Evolutionary conservation across 2,888 invertebrate species (phyloP).

Genomic region (Suillia variegata): DNA sequence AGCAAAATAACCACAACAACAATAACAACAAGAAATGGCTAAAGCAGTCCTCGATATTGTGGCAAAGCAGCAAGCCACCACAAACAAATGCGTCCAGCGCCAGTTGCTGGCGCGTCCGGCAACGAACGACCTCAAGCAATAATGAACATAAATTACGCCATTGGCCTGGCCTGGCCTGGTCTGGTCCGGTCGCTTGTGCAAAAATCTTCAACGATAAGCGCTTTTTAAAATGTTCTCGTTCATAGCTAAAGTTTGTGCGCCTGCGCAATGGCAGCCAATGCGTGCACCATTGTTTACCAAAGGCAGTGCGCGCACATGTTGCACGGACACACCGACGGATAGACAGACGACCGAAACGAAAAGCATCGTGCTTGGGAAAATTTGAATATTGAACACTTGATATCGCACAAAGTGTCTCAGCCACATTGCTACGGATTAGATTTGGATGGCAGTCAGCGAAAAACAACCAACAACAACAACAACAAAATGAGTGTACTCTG

Average conservation of each 20-base stretch:
- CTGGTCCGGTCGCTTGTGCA: background rate
- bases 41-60: too few relatives aligned
- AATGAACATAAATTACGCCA: conserved; percentile 54
- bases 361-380: too few relatives aligned
- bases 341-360: too few relatives aligned
- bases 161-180: conserved; percentile 32
- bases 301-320: too few relatives aligned
- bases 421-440: background rate
- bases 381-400: conserved; percentile 5
- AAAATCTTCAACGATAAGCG: background rate
- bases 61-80: background rate
- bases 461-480: too few relatives aligned
- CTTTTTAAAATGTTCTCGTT: too few relatives aligned
- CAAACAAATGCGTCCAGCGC: background rate
- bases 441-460: background rate
- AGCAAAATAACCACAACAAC: conserved; percentile 24
- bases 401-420: background rate
- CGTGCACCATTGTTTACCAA: too few relatives aligned
- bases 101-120: too few relatives aligned
- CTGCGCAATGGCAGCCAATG: background rate
- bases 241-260: too few relatives aligned
- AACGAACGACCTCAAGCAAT: conserved; percentile 54
- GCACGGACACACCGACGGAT: too few relatives aligned
- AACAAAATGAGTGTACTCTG: too few relatives aligned
- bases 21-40: too few relatives aligned